Conservation (phyloP, 2,113 vertebrate genomes). For the Bagarius yarrelli region DNA sequence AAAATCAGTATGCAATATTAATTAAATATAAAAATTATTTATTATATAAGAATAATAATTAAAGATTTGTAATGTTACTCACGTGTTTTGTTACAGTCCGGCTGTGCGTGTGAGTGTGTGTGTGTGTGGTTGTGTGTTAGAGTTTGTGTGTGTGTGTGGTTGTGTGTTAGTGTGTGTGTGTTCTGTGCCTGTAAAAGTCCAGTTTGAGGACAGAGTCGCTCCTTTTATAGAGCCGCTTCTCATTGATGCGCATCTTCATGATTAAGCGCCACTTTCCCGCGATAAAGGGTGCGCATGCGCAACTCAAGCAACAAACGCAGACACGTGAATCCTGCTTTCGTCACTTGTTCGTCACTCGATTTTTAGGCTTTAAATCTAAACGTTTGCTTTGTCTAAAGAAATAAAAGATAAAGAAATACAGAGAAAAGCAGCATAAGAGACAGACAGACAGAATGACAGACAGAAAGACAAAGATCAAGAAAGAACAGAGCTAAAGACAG, state of each 20-base stretch:
- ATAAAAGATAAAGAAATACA: neutral
- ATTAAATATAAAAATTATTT: no score
- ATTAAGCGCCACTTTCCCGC: neutral
- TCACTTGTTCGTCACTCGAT: constrained; percentile 10
- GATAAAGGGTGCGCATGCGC: neutral
- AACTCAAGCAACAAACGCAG: neutral
- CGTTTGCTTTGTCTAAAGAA: neutral
- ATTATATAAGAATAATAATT: neutral
- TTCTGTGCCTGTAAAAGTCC: neutral
- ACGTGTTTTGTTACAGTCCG: constrained; percentile 1
- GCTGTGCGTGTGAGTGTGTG: neutral
- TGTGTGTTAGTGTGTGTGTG: neutral
- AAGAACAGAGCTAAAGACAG: no score
- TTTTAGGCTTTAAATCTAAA: neutral
- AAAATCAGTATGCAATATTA: no score
- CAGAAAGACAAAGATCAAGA: neutral
- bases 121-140: neutral
- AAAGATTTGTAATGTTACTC: neutral
- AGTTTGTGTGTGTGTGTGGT: neutral
- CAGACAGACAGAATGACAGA: neutral
- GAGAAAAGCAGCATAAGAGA: neutral
- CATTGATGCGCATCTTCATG: constrained; percentile 5
- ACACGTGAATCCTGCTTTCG: neutral
- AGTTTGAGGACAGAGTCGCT: neutral
- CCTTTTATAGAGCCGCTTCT: constrained; percentile 8